These are phyloP conservation scores for Halisarca cf. caerulea DNA, from an alignment of 37 sponge, comb jelly and placozoan genomes.

Conservation along the genomic window DNA sequence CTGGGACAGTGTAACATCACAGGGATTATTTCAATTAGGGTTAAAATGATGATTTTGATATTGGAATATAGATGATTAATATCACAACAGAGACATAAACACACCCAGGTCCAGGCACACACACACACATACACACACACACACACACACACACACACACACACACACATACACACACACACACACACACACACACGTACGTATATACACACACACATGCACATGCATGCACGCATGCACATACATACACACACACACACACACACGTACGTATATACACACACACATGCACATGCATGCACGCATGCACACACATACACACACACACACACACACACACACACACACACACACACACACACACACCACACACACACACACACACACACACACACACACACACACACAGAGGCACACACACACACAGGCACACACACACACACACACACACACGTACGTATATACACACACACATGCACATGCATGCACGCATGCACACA, in stretches of 20 bases:
- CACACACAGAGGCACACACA: conserved; percentile 42
- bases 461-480: conserved; percentile 24
- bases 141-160: not conserved
- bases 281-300: not conserved
- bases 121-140: conserved; percentile 13
- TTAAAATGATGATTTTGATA: too few relatives aligned
- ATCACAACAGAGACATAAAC: not conserved
- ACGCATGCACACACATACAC: not conserved
- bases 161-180: conserved; percentile 12
- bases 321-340: conserved; percentile 12
- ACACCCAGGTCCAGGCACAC: not conserved
- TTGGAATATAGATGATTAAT: too few relatives aligned
- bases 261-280: not conserved
- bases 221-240: not conserved
- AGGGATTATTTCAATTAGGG: too few relatives aligned
- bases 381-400: conserved; percentile 44
- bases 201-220: not conserved
- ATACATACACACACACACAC: not conserved
- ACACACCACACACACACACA: not conserved
- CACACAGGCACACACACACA: conserved; percentile 44
- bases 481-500: not conserved
- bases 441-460: not conserved
- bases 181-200: conserved; percentile 4
- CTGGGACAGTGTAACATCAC: too few relatives aligned
- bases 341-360: not conserved